phyloP scores from a whole-genome alignment of 1,140 invertebrate genomes.

The Hermetia illucens region DNA sequence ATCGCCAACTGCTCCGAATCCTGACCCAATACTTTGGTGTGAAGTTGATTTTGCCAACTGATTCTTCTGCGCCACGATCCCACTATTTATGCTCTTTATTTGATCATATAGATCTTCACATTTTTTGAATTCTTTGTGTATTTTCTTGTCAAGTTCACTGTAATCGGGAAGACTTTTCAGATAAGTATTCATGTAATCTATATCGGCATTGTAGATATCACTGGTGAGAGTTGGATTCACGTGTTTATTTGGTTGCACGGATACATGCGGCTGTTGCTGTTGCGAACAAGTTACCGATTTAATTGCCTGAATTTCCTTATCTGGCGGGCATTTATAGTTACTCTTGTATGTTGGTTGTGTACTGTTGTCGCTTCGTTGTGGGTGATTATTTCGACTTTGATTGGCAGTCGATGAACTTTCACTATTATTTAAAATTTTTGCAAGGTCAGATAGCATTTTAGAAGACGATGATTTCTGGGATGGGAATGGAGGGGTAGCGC shows the following conservation, averaged over 20 bases:
- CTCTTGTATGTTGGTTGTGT: no score
- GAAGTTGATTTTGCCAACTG: conserved; percentile 23
- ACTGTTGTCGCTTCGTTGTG: no score
- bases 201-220: conserved; percentile 28
- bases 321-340: background rate
- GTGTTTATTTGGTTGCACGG: background rate
- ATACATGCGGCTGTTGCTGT: no score
- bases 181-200: conserved; percentile 32
- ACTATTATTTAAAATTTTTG: no score
- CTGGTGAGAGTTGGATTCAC: background rate
- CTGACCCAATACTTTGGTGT: conserved; percentile 19
- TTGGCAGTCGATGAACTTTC: no score
- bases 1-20: no score
- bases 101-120: conserved; percentile 28
- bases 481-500: no score
- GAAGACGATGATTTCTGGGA: no score
- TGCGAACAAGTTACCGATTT: no score
- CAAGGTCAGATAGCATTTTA: no score
- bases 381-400: no score
- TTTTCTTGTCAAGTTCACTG: conserved; percentile 25
- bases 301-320: no score
- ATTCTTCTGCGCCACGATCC: conserved; percentile 5
- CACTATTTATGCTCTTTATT: conserved; percentile 3
- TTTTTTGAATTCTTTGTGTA: conserved; percentile 28
- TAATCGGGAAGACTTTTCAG: conserved; percentile 29